These are phyloP conservation scores for Eristalinus sepulchralis DNA, from an alignment of 2,888 invertebrate species.

Conservation along the genomic window DNA sequence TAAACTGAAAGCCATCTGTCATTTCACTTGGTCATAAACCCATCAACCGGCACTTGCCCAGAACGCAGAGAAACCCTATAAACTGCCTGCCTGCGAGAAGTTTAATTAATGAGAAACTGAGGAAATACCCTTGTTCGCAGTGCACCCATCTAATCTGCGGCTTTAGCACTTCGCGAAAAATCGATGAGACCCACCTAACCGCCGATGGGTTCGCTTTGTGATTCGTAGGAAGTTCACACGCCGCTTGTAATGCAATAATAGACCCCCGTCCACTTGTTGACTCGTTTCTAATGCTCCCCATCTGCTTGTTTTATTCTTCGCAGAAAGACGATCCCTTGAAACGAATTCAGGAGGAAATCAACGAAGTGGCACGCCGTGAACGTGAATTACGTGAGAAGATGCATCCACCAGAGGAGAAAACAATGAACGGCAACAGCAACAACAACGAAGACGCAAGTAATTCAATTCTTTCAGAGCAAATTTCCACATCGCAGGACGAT, in stretches of 20 bases:
- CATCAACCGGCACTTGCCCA: background rate
- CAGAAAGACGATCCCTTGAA: conserved; percentile 87
- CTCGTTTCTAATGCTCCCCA: background rate
- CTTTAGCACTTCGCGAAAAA: conserved; percentile 60
- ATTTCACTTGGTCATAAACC: conserved; percentile 2
- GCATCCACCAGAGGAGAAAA: conserved; percentile 76
- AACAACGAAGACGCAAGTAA: conserved; percentile 63
- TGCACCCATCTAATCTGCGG: conserved; percentile 40
- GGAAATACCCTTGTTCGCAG: background rate
- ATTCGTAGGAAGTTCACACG: conserved; percentile 19
- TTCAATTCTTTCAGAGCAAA: conserved; percentile 43
- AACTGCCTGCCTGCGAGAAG: conserved; percentile 10
- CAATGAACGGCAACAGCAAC: conserved; percentile 66
- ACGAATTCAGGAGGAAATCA: conserved; percentile 94
- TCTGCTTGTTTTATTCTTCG: conserved; percentile 77
- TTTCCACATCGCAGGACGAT: conserved; percentile 73
- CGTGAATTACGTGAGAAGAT: conserved; percentile 86
- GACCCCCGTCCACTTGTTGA: background rate
- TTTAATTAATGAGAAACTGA: conserved; percentile 47
- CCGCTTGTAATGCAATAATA: conserved; percentile 26
- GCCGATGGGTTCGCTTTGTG: background rate
- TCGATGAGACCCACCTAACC: conserved; percentile 43
- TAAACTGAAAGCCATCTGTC: conserved; percentile 37
- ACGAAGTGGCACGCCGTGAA: conserved; percentile 92
- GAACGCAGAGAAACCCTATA: conserved; percentile 49